Evolutionary conservation across 1,140 invertebrate species (phyloP), one percentile per base, ranked within the genome.

Genomic region (Drosophila funebris): DNA sequence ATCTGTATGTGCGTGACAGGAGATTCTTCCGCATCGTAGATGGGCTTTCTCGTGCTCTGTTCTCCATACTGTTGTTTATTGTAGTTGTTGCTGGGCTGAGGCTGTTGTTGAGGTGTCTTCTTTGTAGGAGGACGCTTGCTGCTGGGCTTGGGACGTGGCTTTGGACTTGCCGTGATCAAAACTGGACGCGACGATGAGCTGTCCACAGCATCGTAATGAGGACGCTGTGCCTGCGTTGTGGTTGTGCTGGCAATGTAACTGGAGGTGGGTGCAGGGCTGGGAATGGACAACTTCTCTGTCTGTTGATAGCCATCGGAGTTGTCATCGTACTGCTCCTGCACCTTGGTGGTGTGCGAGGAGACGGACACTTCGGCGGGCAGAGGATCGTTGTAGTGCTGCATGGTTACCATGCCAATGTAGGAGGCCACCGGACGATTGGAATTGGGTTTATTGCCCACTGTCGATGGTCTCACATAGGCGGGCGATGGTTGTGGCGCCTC

Each of bases 301-400:
- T 71, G 76, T 43, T 77, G 74, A n/a, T 87, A 82, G 6, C 13
- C 39, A 7, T 62, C 63, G 0, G 83, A 67, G 39, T 50, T 73
- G 3, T 67, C 67, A 7, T 73, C 84, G 8, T 61, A 63, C 36
- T 88, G 71, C 57, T 83, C 83, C 57, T 90, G 74, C 1, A 90
- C 83, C 39, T 91, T 91, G 43, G 90, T 91, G 27, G 90, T 90
- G 36, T 91, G 82, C 37, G 90, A 91, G 14, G 90, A 91, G 1
- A 91, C 85, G 2, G 90, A 84, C 0, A 91, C 85, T 44, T 91
- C 90, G 5, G 80, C 66, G 1, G 90, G 90, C 37, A 91, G 20
- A 6, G 72, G 67, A 2, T 73, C 68, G 13, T 67, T 87, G 57
- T 90, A 91, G 41, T 80, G 76, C 33, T 90, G 84, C 72, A 85